These are phyloP conservation scores for Parnassius orleans DNA, from an alignment of 2,888 invertebrate genomes.

Conservation along the genomic window DNA sequence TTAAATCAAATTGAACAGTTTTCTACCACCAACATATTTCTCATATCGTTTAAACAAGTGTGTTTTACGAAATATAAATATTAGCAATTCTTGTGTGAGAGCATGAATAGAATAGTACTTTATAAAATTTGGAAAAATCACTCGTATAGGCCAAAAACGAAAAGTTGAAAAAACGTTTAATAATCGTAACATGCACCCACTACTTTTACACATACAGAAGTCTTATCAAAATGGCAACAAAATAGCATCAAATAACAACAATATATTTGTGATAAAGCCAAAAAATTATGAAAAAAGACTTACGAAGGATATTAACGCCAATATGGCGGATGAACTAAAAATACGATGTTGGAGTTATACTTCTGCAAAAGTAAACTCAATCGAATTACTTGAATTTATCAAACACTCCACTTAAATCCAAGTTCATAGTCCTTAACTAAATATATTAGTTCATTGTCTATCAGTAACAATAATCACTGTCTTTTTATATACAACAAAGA, in stretches of 20 bases:
- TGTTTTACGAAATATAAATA: slow-evolving; percentile 14
- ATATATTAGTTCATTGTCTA: slow-evolving; percentile 62
- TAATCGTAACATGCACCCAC: slow-evolving; percentile 57
- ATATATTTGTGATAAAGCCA: slow-evolving; percentile 63
- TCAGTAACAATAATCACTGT: slow-evolving; percentile 65
- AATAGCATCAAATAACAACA: slow-evolving; percentile 62
- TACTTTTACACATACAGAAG: slow-evolving; percentile 60
- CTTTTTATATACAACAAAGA: slow-evolving; percentile 70
- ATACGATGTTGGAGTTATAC: slow-evolving; percentile 75
- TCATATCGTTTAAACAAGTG: slow-evolving; percentile 2
- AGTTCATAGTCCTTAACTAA: slow-evolving; percentile 61
- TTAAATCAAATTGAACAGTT: too few species aligned
- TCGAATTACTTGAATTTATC: slow-evolving; percentile 62
- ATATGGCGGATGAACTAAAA: slow-evolving; percentile 86
- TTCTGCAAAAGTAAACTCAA: slow-evolving; percentile 70
- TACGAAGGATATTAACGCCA: slow-evolving; percentile 83
- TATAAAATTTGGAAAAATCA: slow-evolving; percentile 18
- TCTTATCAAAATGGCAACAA: slow-evolving; percentile 75
- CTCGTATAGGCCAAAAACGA: slow-evolving; percentile 65
- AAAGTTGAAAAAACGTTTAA: slow-evolving; percentile 53
- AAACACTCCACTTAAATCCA: slow-evolving; percentile 68
- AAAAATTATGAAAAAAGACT: slow-evolving; percentile 76
- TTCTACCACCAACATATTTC: too few species aligned
- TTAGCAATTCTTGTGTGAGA: slow-evolving; percentile 9
- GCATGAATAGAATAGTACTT: too few species aligned